Evolutionary conservation across 1,140 invertebrate species (phyloP).

Genomic region (Polypedilum pembai): DNA sequence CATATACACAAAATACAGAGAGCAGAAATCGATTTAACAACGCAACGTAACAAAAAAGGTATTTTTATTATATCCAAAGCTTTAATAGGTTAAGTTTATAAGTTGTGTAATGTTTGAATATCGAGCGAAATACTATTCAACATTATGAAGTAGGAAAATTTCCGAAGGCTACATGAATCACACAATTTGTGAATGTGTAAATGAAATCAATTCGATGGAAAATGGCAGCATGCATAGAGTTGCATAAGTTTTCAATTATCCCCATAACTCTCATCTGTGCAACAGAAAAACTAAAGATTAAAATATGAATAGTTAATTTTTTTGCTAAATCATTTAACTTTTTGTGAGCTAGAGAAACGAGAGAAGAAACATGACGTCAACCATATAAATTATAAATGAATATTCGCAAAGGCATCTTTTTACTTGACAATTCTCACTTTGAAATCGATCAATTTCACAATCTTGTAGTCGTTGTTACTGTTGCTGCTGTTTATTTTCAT

Average conservation of each 20-base stretch:
- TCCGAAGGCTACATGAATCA: conserved; percentile 5
- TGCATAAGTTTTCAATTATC: conserved; percentile 16
- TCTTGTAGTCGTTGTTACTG: background rate
- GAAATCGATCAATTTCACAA: conserved; percentile 20
- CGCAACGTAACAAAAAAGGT: background rate
- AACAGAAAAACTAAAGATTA: background rate
- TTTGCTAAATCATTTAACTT: background rate
- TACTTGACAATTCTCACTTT: background rate
- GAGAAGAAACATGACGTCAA: background rate
- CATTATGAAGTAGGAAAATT: background rate
- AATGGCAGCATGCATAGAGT: background rate
- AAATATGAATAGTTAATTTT: background rate
- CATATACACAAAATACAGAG: background rate
- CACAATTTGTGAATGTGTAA: background rate
- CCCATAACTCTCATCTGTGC: background rate
- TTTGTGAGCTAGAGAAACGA: background rate
- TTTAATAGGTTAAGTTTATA: background rate
- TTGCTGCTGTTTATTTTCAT: background rate
- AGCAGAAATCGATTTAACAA: background rate
- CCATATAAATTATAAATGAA: background rate
- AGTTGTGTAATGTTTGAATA: background rate
- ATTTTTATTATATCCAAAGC: background rate
- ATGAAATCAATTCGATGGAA: background rate
- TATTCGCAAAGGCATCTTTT: background rate
- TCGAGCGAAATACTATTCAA: background rate